phyloP scores from a whole-genome alignment of 2,888 invertebrate species.

The Spisula subtruncata region DNA sequence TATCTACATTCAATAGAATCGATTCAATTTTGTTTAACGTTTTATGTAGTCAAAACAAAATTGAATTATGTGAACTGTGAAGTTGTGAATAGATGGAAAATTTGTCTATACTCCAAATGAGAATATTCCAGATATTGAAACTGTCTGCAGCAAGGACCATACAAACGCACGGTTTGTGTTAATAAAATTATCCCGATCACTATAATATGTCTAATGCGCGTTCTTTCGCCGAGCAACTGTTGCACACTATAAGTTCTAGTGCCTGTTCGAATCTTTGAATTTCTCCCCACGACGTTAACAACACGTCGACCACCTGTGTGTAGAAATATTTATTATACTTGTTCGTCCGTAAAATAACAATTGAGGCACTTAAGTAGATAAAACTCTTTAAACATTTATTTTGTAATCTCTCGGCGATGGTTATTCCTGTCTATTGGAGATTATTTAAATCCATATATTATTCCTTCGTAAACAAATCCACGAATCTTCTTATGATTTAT shows the following conservation, averaged over 20 bases:
- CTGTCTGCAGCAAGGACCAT: background rate
- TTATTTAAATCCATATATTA: constrained; percentile 6
- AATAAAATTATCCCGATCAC: background rate
- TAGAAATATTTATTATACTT: background rate
- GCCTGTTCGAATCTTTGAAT: too few relatives aligned
- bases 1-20: background rate
- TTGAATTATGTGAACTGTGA: background rate
- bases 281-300: background rate
- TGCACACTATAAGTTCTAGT: background rate
- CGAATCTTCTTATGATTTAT: background rate
- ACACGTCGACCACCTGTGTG: background rate
- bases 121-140: background rate
- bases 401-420: background rate
- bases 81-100: background rate
- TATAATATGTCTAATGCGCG: background rate
- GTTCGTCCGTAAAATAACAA: background rate
- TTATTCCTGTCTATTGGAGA: background rate
- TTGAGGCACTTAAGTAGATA: background rate
- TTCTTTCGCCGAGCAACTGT: background rate
- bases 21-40: background rate
- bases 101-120: background rate
- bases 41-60: constrained; percentile 21
- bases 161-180: background rate
- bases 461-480: background rate
- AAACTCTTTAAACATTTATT: background rate